These are phyloP conservation scores for Rhinopomastus cyanomelas DNA, from an alignment of 2,113 vertebrate species.

Conservation along the genomic window DNA sequence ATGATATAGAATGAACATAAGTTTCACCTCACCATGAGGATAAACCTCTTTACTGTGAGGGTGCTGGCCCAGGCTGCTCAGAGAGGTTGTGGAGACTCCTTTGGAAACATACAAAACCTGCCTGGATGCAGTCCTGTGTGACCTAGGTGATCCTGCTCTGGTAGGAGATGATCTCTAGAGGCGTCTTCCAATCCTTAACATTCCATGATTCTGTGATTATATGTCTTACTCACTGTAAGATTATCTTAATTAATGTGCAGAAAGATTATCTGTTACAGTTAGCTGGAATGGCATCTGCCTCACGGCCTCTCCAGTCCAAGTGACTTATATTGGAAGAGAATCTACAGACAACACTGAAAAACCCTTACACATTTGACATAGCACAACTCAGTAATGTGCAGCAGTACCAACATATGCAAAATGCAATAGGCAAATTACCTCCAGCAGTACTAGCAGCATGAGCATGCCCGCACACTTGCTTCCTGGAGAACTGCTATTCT, in stretches of 20 bases:
- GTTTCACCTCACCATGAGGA: too few relatives aligned
- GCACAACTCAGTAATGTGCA: background rate
- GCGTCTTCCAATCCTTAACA: too few relatives aligned
- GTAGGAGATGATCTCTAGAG: too few relatives aligned
- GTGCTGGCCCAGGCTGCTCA: too few relatives aligned
- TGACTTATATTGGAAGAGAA: background rate
- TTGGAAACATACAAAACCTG: too few relatives aligned
- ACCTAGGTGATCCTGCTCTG: too few relatives aligned
- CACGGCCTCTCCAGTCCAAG: background rate
- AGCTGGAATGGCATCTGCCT: background rate
- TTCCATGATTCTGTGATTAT: too few relatives aligned
- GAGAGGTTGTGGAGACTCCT: too few relatives aligned
- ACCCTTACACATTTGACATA: background rate
- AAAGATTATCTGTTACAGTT: background rate
- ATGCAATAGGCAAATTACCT: background rate
- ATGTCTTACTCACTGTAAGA: background rate
- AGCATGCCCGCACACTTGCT: fast-evolving
- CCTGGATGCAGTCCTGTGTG: too few relatives aligned
- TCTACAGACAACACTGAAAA: background rate
- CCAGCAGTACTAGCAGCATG: background rate
- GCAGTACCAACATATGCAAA: background rate
- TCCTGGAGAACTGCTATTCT: background rate
- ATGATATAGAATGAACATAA: too few relatives aligned
- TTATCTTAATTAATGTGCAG: background rate
- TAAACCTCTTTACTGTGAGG: too few relatives aligned